phyloP scores from a whole-genome alignment of 2,888 invertebrate species.

The Chydorus sphaericus region DNA sequence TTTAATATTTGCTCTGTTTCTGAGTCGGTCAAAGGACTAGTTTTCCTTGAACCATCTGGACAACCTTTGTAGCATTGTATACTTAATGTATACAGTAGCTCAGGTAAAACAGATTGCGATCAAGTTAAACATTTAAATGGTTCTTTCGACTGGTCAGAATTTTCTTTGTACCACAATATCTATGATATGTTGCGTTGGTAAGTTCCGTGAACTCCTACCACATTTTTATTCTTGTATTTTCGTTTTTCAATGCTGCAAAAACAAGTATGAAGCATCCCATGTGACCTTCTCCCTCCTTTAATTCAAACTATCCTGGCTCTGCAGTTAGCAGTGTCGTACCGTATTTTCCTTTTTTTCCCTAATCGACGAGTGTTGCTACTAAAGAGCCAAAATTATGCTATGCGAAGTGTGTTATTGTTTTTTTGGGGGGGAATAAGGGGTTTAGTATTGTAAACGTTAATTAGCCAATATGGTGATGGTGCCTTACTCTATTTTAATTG shows the following conservation, averaged over 20 bases:
- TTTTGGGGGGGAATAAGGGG: background rate
- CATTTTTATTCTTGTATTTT: conserved; percentile 5
- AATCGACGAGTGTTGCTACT: background rate
- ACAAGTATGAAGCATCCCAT: background rate
- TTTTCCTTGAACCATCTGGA: no score
- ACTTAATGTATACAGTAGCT: background rate
- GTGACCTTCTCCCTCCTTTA: no score
- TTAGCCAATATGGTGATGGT: background rate
- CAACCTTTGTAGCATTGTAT: background rate
- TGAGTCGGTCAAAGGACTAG: no score
- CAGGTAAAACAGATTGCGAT: background rate
- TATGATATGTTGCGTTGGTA: conserved; percentile 89
- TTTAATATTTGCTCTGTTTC: background rate
- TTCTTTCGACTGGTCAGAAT: background rate
- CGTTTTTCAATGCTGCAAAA: no score
- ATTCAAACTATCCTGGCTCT: no score
- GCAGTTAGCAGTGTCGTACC: background rate
- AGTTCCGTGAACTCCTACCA: conserved; percentile 83
- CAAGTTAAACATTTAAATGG: background rate
- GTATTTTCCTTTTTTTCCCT: no score
- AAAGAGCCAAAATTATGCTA: background rate
- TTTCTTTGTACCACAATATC: conserved; percentile 91
- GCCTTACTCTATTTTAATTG: background rate
- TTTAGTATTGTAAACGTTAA: background rate
- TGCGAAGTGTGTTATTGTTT: background rate